Evolutionary conservation across 2,113 vertebrate species (phyloP).

Genomic region (Raja brachyura): DNA sequence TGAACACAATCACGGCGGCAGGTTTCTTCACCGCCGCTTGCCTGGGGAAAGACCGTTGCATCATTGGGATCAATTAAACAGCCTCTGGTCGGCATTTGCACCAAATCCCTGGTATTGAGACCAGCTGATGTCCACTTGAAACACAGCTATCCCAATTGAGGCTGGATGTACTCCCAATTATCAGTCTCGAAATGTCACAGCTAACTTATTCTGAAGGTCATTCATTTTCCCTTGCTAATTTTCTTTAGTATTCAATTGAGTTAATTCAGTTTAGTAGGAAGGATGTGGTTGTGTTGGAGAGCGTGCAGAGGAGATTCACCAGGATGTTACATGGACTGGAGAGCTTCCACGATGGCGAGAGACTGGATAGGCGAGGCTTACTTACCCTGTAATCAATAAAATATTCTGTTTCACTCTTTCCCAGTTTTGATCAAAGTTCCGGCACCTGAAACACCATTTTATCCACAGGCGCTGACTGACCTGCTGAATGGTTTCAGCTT

Average conservation of each 20-base stretch:
- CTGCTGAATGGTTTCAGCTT: too few relatives aligned
- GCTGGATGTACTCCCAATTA: neutral
- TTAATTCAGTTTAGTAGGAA: too few relatives aligned
- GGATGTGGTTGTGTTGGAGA: too few relatives aligned
- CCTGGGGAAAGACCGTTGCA: slow-evolving; percentile 42
- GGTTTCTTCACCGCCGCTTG: slow-evolving; percentile 43
- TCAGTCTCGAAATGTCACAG: neutral
- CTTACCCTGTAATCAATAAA: too few relatives aligned
- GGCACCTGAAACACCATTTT: too few relatives aligned
- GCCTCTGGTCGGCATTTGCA: slow-evolving; percentile 47
- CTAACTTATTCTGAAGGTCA: neutral
- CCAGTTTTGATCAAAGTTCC: too few relatives aligned
- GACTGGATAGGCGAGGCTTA: too few relatives aligned
- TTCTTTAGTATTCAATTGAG: neutral
- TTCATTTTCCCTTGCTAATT: neutral
- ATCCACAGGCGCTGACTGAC: too few relatives aligned
- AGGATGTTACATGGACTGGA: too few relatives aligned
- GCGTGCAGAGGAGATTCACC: too few relatives aligned
- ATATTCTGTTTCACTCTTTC: too few relatives aligned
- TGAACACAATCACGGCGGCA: slow-evolving; percentile 32
- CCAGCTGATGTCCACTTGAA: slow-evolving; percentile 38
- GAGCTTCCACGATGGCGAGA: too few relatives aligned
- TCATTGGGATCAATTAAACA: slow-evolving; percentile 55
- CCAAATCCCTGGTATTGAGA: slow-evolving; percentile 47
- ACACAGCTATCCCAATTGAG: neutral